Evolutionary conservation across 2,797 vertebrate species (phyloP).

Genomic region (Coendou prehensilis): DNA sequence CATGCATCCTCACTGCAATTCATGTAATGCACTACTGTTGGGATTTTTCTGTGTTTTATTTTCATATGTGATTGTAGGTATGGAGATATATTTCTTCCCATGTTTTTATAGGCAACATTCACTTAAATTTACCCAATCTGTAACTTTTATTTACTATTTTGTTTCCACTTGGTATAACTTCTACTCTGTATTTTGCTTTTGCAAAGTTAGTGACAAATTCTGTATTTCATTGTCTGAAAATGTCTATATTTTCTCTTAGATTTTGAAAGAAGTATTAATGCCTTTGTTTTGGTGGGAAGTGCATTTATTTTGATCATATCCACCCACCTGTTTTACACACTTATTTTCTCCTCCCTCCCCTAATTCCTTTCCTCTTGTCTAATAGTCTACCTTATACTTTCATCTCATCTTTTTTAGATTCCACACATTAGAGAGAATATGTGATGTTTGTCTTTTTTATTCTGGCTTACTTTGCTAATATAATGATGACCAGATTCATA

Average conservation of each 20-base stretch:
- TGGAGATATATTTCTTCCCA: not conserved
- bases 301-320: not conserved
- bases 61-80: not conserved
- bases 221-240: not conserved
- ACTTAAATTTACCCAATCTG: not conserved
- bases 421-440: not conserved
- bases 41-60: not conserved
- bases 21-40: not conserved
- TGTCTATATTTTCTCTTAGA: not conserved
- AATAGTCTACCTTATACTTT: not conserved
- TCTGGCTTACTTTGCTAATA: not conserved
- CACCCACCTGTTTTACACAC: not conserved
- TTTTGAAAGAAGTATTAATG: not conserved
- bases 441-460: not conserved
- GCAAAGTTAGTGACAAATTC: not conserved
- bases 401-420: not conserved
- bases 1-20: not conserved
- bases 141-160: not conserved
- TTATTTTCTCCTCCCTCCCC: not conserved
- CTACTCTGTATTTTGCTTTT: not conserved
- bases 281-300: not conserved
- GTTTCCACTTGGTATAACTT: not conserved
- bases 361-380: not conserved
- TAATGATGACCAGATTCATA: not conserved
- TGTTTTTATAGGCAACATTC: not conserved